These are phyloP conservation scores for Lophura swinhoii DNA, from an alignment of 2,797 vertebrate species.

Conservation along the genomic window DNA sequence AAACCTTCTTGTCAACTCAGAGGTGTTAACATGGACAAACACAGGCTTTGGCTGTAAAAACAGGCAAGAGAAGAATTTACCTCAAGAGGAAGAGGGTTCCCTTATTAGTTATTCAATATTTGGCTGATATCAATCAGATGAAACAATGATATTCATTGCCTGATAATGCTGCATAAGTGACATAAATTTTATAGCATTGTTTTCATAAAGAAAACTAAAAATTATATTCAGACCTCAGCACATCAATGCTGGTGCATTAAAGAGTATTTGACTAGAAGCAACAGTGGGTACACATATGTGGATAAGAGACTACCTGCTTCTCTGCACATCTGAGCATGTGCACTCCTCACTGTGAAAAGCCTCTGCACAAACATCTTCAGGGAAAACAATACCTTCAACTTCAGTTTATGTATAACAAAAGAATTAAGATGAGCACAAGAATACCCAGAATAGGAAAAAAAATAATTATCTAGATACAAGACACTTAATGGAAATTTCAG, in stretches of 20 bases:
- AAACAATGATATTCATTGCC: neutral
- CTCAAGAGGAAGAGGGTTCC: neutral
- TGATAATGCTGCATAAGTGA: neutral
- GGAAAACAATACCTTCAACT: neutral
- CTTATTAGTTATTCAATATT: neutral
- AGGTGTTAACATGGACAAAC: neutral
- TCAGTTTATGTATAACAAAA: neutral
- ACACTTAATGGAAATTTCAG: neutral
- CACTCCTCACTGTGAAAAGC: neutral
- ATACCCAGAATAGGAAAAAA: neutral
- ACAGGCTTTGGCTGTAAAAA: constrained; percentile 19
- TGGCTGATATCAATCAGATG: neutral
- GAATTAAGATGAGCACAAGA: neutral
- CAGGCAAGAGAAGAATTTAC: neutral
- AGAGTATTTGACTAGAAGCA: neutral
- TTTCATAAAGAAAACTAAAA: neutral
- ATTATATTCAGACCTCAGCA: neutral
- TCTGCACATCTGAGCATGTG: fast-evolving
- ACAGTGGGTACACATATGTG: neutral
- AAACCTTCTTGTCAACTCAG: neutral
- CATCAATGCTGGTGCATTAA: neutral
- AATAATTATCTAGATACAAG: neutral
- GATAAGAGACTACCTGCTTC: neutral
- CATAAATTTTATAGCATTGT: neutral
- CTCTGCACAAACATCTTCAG: neutral